Percentiles rank a stretch among this genome's conserved stretches.
Conservation (phyloP, 2,888 invertebrate genomes). For the Agonopterix arenella region DNA sequence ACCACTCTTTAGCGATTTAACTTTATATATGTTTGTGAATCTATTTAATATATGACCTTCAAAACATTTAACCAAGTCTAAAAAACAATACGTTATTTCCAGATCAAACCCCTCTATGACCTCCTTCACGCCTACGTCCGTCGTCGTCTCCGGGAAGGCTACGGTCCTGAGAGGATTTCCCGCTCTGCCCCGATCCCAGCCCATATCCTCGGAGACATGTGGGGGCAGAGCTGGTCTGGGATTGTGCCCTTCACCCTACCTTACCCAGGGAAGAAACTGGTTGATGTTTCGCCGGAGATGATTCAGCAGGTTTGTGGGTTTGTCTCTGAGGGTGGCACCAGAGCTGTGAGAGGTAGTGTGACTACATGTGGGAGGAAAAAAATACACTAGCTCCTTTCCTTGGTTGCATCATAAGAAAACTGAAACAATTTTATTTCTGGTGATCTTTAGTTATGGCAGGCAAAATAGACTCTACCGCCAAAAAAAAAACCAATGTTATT, state of each 20-base stretch:
- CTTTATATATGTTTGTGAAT: too few species aligned
- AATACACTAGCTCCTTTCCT: too few species aligned
- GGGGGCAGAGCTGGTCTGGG: constrained; percentile 92
- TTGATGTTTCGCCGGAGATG: constrained; percentile 92
- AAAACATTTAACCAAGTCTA: too few species aligned
- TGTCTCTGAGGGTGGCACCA: not conserved
- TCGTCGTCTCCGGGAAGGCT: constrained; percentile 86
- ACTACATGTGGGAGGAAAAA: too few species aligned
- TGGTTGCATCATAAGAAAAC: too few species aligned
- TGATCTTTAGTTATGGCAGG: too few species aligned
- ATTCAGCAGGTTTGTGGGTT: constrained; percentile 78
- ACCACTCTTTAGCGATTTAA: too few species aligned
- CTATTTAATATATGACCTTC: too few species aligned
- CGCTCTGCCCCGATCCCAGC: constrained; percentile 89
- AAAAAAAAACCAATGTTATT: too few species aligned
- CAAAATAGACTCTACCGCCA: too few species aligned
- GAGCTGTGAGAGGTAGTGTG: too few species aligned
- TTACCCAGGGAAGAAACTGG: constrained; percentile 88
- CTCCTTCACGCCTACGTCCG: constrained; percentile 93
- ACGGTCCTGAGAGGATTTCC: constrained; percentile 89
- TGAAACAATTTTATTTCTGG: too few species aligned
- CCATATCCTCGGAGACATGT: constrained; percentile 93
- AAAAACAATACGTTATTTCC: constrained; percentile 12
- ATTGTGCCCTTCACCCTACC: constrained; percentile 89
- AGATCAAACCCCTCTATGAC: constrained; percentile 90